These are phyloP conservation scores for Strigamia maritima DNA, from an alignment of 2,888 invertebrate genomes.

Conservation along the genomic window DNA sequence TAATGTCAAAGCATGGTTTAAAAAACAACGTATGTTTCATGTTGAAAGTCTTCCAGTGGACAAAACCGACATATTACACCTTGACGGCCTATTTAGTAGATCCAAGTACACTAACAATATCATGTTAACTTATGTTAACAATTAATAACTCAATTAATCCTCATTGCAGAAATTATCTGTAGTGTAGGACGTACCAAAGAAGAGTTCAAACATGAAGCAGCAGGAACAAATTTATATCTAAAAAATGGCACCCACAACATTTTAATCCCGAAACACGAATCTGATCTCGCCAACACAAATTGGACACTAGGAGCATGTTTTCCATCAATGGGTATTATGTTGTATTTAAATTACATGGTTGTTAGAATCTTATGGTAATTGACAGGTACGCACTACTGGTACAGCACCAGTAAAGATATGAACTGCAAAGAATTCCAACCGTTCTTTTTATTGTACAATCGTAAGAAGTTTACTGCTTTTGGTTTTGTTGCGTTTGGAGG, in stretches of 20 bases:
- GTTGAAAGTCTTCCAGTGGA: too few relatives aligned
- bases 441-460: constrained; percentile 48
- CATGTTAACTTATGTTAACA: too few relatives aligned
- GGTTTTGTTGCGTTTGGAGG: constrained; percentile 46
- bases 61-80: too few relatives aligned
- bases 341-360: too few relatives aligned
- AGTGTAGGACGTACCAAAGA: constrained; percentile 46
- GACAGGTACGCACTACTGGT: constrained; percentile 49
- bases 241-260: constrained; percentile 49
- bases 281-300: constrained; percentile 45
- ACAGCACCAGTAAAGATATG: constrained; percentile 46
- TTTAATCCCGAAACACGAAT: constrained; percentile 44
- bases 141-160: too few relatives aligned
- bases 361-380: constrained; percentile 20
- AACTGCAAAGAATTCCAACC: constrained; percentile 47
- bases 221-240: constrained; percentile 49
- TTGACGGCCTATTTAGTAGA: too few relatives aligned
- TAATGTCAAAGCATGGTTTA: too few relatives aligned
- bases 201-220: constrained; percentile 46
- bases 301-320: constrained; percentile 51
- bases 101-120: too few relatives aligned
- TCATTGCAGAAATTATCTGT: too few relatives aligned
- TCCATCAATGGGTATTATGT: constrained; percentile 50
- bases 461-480: constrained; percentile 47
- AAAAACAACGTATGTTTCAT: too few relatives aligned